Evolutionary conservation across 30 jellyfish, hydroid and myxozoan species (phyloP), one percentile per base, ranked within the genome.

Genomic region (Hydractinia symbiolongicarpus): DNA sequence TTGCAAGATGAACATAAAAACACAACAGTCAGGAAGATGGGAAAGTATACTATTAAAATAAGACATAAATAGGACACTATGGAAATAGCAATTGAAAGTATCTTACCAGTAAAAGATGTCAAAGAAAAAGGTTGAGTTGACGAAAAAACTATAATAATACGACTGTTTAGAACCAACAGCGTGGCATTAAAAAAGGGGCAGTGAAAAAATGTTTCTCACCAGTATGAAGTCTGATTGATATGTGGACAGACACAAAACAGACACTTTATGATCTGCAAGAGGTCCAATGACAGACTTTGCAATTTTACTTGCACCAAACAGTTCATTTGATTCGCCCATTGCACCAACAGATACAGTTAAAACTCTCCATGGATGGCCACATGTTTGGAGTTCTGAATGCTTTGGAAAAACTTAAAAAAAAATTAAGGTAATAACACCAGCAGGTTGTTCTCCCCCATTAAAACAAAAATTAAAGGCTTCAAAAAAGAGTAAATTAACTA

Each of bases 301-400:
- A 83, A 93, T 93, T 73, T 93, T 93, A 82, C 96, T 86, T 5
- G 88, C 93, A 79, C 99, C 99, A 20, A 87, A 94, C 7, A 93
- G 90, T 66, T 88, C 96, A 50, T 72, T 72, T 4, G 95, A 66
- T 17, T 89, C 88, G 9, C 99, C 99, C 90, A 88, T 72, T 17
- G 96, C 99, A 10, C 99, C 99, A 51, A 88, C 99, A 40, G 99
- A 93, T 5, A 93, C 96, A 4, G 96, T 79, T 70, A 93, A 72
- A 8, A 90, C 96, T 14, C 99, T 79, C 99, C 99, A 93, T 13
- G 94, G 95, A 55, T 88, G 70, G 7, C 67, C 72, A 7, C 95
- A 93, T 66, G 66, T 86, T 73, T 85, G 77, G 15, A 93, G 91
- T 62, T 83, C 68, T 1, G 62, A 90, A 74, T 84, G 88, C 54